A percentile compares a stretch with the other conserved stretches of the same genome.
Conservation (phyloP, 2,113 vertebrate genomes). For the Oenanthe oenanthe region DNA sequence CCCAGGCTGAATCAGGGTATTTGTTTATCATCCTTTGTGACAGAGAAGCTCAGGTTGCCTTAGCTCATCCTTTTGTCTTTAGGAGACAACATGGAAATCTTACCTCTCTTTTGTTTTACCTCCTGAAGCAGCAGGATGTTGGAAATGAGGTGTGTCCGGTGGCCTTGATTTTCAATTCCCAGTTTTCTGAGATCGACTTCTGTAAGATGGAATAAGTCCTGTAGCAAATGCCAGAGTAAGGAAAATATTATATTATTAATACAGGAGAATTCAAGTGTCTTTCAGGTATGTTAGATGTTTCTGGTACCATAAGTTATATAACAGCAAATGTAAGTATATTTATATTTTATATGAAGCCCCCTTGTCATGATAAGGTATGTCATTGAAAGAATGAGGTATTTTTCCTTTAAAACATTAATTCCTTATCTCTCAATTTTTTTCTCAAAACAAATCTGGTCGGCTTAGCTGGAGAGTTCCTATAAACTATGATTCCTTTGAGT, state of each 20-base stretch:
- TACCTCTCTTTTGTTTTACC: constrained; percentile 75
- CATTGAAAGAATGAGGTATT: not conserved
- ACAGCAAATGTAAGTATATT: not conserved
- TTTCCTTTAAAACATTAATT: not conserved
- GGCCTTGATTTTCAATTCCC: constrained; percentile 76
- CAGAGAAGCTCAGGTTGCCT: not conserved
- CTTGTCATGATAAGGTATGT: not conserved
- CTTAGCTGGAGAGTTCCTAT: not conserved
- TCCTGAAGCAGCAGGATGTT: constrained; percentile 79
- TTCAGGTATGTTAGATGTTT: not conserved
- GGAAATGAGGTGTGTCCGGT: constrained; percentile 76
- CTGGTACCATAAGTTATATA: not conserved
- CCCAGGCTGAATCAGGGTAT: not conserved
- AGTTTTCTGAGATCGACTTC: constrained; percentile 78
- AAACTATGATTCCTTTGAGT: not conserved
- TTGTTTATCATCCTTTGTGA: not conserved
- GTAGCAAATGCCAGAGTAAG: constrained; percentile 12
- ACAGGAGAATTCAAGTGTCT: not conserved
- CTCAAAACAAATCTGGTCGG: not conserved
- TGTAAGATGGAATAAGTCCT: constrained; percentile 80
- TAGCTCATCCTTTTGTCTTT: not conserved
- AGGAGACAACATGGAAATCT: not conserved
- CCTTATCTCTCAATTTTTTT: not conserved
- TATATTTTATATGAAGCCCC: not conserved
- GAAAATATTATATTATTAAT: not conserved